Evolutionary conservation across 2,888 invertebrate species (phyloP).

Genomic region (Acronicta aceris): DNA sequence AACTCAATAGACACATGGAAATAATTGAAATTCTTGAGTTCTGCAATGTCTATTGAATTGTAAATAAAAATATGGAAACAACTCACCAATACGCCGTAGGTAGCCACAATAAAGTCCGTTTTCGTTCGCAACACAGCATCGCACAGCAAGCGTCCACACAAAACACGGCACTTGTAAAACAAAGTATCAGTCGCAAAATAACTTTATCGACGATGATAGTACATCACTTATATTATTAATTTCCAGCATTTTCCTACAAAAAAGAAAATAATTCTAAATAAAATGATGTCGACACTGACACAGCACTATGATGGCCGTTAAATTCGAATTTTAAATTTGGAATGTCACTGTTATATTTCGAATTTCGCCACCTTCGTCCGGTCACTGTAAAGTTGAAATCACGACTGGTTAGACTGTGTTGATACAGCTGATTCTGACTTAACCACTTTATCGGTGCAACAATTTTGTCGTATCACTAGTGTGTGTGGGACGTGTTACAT

Average conservation of each 20-base stretch:
- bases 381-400: conserved; percentile 88
- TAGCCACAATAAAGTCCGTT: conserved; percentile 63
- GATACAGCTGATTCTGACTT: conserved; percentile 71
- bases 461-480: conserved; percentile 73
- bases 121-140: conserved; percentile 73
- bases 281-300: conserved; percentile 79
- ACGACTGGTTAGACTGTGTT: conserved; percentile 82
- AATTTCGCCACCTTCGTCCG: conserved; percentile 87
- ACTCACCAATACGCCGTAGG: conserved; percentile 71
- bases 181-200: conserved; percentile 88
- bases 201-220: conserved; percentile 87
- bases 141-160: conserved; percentile 85
- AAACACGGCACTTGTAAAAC: conserved; percentile 85
- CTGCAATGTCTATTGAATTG: conserved; percentile 30
- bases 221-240: conserved; percentile 89
- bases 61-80: conserved; percentile 20
- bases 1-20: conserved; percentile 27
- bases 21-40: conserved; percentile 11
- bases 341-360: conserved; percentile 81
- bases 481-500: conserved; percentile 63
- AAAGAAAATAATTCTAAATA: conserved; percentile 82
- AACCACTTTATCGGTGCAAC: conserved; percentile 77
- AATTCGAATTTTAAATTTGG: conserved; percentile 61
- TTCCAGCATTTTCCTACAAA: conserved; percentile 89
- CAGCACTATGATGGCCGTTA: conserved; percentile 75